phyloP scores from a whole-genome alignment of 2,797 vertebrate genomes.

The Vespertilio murinus region DNA sequence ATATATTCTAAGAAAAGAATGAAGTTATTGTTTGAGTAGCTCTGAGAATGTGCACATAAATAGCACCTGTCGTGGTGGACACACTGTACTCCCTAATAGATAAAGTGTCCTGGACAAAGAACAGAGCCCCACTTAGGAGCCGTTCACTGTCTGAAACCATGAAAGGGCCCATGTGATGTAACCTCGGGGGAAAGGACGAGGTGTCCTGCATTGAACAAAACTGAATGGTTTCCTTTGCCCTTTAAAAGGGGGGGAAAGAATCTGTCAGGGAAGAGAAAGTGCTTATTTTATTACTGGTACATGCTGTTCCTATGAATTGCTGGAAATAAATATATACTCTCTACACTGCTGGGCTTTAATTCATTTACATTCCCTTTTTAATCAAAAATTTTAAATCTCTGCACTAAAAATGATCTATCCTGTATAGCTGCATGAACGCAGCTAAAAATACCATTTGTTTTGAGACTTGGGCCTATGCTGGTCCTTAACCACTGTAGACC shows the following conservation, averaged over 20 bases:
- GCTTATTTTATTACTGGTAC: slow-evolving; percentile 60
- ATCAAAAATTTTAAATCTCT: slow-evolving; percentile 21
- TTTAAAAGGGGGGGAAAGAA: neutral
- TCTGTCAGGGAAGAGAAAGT: slow-evolving; percentile 39
- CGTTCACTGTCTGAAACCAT: slow-evolving; percentile 53
- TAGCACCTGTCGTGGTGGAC: neutral
- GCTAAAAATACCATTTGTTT: slow-evolving; percentile 16
- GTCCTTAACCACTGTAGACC: neutral
- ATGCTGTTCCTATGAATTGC: slow-evolving; percentile 44
- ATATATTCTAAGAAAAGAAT: slow-evolving; percentile 30
- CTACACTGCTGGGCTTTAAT: neutral
- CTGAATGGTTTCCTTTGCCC: slow-evolving; percentile 41
- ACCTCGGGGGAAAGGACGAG: slow-evolving; percentile 61
- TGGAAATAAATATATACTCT: slow-evolving; percentile 48
- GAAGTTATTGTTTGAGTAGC: slow-evolving; percentile 8
- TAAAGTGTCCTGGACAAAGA: slow-evolving; percentile 49
- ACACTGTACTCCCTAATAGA: slow-evolving; percentile 50
- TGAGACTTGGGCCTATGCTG: neutral
- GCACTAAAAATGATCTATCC: neutral
- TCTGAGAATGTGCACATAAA: slow-evolving; percentile 9
- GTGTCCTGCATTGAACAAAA: slow-evolving; percentile 59
- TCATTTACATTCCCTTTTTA: slow-evolving; percentile 41
- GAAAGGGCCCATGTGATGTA: slow-evolving; percentile 40
- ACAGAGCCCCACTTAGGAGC: slow-evolving; percentile 34
- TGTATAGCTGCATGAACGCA: neutral